Evolutionary conservation across 35 echinoderm and acorn worm species (phyloP).

Genomic region (Apostichopus parvimensis): DNA sequence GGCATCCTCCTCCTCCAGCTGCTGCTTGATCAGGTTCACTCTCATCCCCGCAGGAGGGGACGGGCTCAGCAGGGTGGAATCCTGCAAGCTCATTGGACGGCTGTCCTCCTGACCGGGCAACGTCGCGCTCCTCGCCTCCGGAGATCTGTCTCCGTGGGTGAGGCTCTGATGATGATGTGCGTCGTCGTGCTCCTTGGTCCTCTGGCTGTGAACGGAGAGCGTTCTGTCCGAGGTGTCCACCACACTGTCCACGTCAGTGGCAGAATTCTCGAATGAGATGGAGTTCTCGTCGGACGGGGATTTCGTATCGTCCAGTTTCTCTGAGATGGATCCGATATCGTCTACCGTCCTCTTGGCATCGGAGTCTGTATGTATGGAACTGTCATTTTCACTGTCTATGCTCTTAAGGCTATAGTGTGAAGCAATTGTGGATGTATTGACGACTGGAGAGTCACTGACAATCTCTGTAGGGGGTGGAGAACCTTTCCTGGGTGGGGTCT

Average conservation of each 20-base stretch:
- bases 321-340: conserved; percentile 1
- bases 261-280: conserved; percentile 63
- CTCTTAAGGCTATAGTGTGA: conserved; percentile 31
- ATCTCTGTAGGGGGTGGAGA: background rate
- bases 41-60: conserved; percentile 22
- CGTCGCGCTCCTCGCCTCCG: conserved; percentile 7
- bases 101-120: background rate
- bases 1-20: conserved; percentile 84
- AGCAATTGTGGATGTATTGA: background rate
- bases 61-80: conserved; percentile 50
- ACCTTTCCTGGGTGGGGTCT: background rate
- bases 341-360: conserved; percentile 5
- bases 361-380: conserved; percentile 47
- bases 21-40: conserved; percentile 75
- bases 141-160: background rate
- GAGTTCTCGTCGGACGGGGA: conserved; percentile 55
- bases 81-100: background rate
- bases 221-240: conserved; percentile 30
- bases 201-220: background rate
- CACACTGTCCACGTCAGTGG: conserved; percentile 48
- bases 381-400: conserved; percentile 50
- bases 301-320: conserved; percentile 54
- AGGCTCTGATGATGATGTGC: background rate
- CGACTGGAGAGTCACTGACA: background rate
- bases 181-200: background rate